A percentile compares a stretch with the other conserved stretches of the same genome.
These are phyloP conservation scores for Carcina quercana DNA, from an alignment of 2,888 invertebrate genomes.

Conservation along the genomic window DNA sequence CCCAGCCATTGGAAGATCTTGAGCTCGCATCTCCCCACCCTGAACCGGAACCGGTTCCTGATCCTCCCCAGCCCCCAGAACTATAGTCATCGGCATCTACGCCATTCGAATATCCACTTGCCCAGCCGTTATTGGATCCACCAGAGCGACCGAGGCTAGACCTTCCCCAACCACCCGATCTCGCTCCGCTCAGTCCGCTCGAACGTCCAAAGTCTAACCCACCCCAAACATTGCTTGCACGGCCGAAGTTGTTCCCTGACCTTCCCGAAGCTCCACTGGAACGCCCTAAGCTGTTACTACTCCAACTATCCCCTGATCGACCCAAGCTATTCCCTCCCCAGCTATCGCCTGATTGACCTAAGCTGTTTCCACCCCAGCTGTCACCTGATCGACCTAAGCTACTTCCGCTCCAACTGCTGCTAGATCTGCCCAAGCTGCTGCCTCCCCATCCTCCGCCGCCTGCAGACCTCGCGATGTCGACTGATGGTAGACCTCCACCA, in stretches of 20 bases:
- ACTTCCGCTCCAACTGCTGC: constrained; percentile 7
- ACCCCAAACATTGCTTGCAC: constrained; percentile 10
- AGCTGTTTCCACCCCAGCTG: constrained; percentile 1
- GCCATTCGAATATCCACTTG: too few relatives aligned
- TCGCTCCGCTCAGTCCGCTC: too few relatives aligned
- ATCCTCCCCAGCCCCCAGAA: not conserved
- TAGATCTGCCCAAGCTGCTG: constrained; percentile 1
- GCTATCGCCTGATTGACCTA: constrained; percentile 11
- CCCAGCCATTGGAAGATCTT: constrained; percentile 1
- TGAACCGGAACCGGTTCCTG: not conserved
- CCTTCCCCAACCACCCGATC: not conserved
- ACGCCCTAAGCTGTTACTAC: constrained; percentile 11
- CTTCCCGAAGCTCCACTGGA: constrained; percentile 10
- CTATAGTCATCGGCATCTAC: too few relatives aligned
- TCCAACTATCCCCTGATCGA: constrained; percentile 12
- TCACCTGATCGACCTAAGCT: constrained; percentile 9
- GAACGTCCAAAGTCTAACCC: too few relatives aligned
- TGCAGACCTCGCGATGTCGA: constrained; percentile 17
- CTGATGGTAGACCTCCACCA: constrained; percentile 16
- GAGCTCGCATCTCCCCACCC: constrained; percentile 1
- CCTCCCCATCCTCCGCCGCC: not conserved
- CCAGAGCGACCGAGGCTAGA: not conserved
- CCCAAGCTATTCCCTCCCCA: constrained; percentile 9
- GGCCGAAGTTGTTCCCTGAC: constrained; percentile 2
- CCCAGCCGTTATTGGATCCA: constrained; percentile 6